phyloP scores from a whole-genome alignment of 2,113 vertebrate species.

The Nannospalax galili region DNA sequence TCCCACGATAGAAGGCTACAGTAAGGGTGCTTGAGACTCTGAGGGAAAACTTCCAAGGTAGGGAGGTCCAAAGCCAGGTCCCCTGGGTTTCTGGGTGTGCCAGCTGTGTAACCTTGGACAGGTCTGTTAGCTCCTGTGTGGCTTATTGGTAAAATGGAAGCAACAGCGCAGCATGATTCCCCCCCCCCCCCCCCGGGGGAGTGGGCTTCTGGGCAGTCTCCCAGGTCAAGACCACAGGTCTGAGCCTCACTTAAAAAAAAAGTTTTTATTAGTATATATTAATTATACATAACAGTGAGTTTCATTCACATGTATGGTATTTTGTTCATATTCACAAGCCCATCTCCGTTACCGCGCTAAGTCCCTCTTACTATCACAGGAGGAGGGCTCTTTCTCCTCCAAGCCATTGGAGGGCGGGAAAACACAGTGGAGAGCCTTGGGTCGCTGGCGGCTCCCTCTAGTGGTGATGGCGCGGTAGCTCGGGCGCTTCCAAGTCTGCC shows the following conservation, averaged over 20 bases:
- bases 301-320: neutral
- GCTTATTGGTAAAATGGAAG: neutral
- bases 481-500: neutral
- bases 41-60: neutral
- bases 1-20: neutral
- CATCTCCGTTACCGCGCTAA: neutral
- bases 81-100: neutral
- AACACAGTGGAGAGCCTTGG: neutral
- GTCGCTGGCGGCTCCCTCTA: slow-evolving; percentile 68
- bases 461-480: slow-evolving; percentile 56
- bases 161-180: neutral
- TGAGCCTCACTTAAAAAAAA: neutral
- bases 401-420: no score
- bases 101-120: neutral
- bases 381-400: neutral
- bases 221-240: neutral
- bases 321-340: neutral
- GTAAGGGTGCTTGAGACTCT: neutral
- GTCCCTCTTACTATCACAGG: neutral
- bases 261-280: neutral
- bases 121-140: neutral
- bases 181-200: no score
- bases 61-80: neutral
- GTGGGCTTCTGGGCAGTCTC: neutral
- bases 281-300: neutral